These are phyloP conservation scores for Julus scanicus DNA, from an alignment of 2,888 invertebrate genomes.

Conservation along the genomic window DNA sequence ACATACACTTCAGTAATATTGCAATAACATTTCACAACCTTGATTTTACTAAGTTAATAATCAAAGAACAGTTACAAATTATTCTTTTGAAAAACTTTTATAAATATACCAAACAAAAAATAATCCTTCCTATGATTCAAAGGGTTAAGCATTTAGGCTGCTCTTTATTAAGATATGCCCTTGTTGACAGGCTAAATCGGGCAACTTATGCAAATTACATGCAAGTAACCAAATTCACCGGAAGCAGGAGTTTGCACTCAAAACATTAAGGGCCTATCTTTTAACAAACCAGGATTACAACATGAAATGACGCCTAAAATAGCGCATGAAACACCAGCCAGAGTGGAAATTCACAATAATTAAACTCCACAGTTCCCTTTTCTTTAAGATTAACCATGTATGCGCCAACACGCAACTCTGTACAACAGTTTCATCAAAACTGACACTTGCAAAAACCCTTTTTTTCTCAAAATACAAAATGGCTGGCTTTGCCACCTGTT, in stretches of 20 bases:
- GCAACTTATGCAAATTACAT: neutral
- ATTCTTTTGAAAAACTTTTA: neutral
- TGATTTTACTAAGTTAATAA: too few species aligned
- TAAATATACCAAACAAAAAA: neutral
- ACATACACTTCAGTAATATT: neutral
- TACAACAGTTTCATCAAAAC: conserved; percentile 9
- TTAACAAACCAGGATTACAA: conserved; percentile 19
- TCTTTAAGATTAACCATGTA: neutral
- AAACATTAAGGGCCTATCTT: neutral
- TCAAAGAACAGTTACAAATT: neutral
- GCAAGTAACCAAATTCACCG: neutral
- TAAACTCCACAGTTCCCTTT: neutral
- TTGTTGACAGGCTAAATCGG: neutral
- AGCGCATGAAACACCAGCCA: conserved; percentile 10
- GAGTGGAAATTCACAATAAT: neutral
- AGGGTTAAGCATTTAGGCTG: neutral
- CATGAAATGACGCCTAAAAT: conserved; percentile 31
- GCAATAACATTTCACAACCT: neutral
- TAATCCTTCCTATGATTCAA: neutral
- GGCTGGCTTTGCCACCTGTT: neutral
- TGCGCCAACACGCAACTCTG: neutral
- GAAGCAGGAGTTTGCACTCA: neutral
- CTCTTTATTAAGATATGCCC: neutral
- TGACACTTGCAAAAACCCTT: neutral
- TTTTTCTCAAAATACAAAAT: neutral